These are phyloP conservation scores for Pollimyrus isidori DNA, from an alignment of 2,113 vertebrate species.

Conservation along the genomic window DNA sequence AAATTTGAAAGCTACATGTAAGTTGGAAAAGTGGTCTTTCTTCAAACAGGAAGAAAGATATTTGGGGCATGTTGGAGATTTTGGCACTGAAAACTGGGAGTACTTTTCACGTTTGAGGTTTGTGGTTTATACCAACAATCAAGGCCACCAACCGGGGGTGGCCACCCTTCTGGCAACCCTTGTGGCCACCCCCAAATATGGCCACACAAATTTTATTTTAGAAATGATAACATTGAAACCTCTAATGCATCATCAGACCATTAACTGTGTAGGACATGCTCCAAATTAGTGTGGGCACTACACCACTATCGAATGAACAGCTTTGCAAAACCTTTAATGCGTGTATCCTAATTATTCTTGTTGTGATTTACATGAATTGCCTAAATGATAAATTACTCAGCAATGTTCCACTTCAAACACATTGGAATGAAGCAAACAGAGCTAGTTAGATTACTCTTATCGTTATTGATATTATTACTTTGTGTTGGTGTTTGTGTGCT, in stretches of 20 bases:
- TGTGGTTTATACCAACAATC: not conserved
- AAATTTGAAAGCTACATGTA: not conserved
- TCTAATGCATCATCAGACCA: not conserved
- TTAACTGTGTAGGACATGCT: not conserved
- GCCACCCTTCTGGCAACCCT: not conserved
- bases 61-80: not conserved
- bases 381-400: not conserved
- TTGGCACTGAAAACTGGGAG: not conserved
- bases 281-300: not conserved
- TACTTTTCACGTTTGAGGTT: not conserved
- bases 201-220: not conserved
- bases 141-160: not conserved
- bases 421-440: not conserved
- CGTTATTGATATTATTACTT: not conserved
- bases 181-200: not conserved
- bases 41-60: not conserved
- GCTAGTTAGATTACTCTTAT: not conserved
- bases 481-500: not conserved
- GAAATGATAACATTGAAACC: not conserved
- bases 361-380: not conserved
- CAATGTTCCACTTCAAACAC: not conserved
- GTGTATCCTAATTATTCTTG: not conserved
- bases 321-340: not conserved
- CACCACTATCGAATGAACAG: not conserved
- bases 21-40: not conserved